Conservation (phyloP, 2,888 invertebrate species). For the Carterocephalus palaemon region DNA sequence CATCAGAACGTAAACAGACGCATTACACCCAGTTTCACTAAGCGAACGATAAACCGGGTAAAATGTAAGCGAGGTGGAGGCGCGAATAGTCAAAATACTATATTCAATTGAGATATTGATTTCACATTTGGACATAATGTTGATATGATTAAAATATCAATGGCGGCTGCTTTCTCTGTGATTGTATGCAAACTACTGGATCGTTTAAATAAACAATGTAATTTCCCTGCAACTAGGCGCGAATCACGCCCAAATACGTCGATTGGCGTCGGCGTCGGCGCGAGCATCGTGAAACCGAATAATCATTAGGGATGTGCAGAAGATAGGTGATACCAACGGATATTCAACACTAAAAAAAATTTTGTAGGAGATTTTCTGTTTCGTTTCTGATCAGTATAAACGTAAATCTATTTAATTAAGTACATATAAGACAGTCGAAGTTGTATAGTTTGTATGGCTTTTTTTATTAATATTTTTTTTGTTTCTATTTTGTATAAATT, state of each 20-base stretch:
- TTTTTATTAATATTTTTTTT: too few species aligned
- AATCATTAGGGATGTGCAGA: too few species aligned
- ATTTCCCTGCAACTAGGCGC: conserved; percentile 43
- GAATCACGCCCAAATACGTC: conserved; percentile 38
- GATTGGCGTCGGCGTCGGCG: conserved; percentile 30
- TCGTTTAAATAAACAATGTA: conserved; percentile 51
- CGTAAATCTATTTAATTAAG: too few species aligned
- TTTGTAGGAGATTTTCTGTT: too few species aligned
- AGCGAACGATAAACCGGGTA: conserved; percentile 16
- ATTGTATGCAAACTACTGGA: conserved; percentile 73
- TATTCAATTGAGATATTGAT: conserved; percentile 51
- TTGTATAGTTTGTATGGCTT: too few species aligned
- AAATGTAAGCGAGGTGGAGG: conserved; percentile 25
- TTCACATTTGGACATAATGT: conserved; percentile 56
- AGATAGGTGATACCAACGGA: too few species aligned
- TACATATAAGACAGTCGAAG: too few species aligned
- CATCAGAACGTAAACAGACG: conserved; percentile 6
- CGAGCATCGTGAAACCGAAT: conserved; percentile 9
- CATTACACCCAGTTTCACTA: conserved; percentile 10
- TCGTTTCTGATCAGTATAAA: too few species aligned
- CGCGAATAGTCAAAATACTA: conserved; percentile 15
- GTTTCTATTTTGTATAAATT: too few species aligned
- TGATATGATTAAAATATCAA: conserved; percentile 70
- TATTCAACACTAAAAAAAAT: too few species aligned
- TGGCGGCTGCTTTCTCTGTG: conserved; percentile 62